These are phyloP conservation scores for Ahaetulla prasina DNA, from an alignment of 2,113 vertebrate species.

Conservation along the genomic window DNA sequence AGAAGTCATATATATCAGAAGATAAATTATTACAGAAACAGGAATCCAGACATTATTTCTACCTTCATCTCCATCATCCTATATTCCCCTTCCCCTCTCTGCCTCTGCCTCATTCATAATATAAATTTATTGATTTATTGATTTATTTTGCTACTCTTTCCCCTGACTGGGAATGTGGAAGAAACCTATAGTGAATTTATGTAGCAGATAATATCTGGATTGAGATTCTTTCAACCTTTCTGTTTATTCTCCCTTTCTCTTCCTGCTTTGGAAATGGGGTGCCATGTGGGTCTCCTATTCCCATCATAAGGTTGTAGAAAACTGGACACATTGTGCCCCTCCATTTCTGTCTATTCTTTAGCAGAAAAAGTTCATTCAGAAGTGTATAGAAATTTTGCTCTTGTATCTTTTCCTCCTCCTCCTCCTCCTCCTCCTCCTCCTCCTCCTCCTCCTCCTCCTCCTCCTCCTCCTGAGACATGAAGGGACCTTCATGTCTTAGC, in stretches of 20 bases:
- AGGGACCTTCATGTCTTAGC: neutral
- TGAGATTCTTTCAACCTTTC: neutral
- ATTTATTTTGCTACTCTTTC: too few relatives aligned
- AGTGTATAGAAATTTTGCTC: neutral
- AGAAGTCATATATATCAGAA: neutral
- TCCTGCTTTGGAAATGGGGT: neutral
- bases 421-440: neutral
- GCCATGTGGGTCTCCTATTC: neutral
- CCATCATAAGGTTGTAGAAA: neutral
- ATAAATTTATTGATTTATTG: too few relatives aligned
- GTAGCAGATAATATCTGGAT: neutral
- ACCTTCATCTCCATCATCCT: neutral
- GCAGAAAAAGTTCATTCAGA: neutral
- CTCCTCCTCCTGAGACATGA: too few relatives aligned
- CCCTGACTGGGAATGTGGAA: neutral
- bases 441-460: neutral
- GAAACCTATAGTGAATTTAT: neutral
- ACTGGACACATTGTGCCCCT: neutral
- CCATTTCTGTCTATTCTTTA: neutral
- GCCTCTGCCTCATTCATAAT: neutral
- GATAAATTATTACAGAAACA: too few relatives aligned
- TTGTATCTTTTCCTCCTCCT: neutral
- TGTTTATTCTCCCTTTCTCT: neutral
- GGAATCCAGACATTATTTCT: neutral
- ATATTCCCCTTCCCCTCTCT: neutral